Base-by-base conservation (phyloP, 1,140 invertebrate genomes). In the Episyrphus balteatus region DNA sequence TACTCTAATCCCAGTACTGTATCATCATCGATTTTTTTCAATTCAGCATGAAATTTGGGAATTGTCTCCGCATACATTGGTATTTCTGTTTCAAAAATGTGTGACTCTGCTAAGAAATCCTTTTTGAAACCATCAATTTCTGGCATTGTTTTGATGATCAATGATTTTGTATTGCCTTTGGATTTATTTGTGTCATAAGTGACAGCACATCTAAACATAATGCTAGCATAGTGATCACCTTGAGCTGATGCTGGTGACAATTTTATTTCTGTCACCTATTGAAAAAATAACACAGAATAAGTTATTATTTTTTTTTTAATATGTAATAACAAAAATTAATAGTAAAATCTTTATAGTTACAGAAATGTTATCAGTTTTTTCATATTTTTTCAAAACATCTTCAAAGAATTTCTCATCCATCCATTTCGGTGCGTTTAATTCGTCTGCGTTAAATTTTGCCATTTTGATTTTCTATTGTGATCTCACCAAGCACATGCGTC, bases 221-320 rank as follows among this genome's bases (percentile, higher is more conserved):
- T 11, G 37, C 44, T 50, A 10, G 48, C 44, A 36, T 50, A 50
- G 34, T 50, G 38, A 42, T 50, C 48, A 42, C 32, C 44, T 36
- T 46, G 41, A n/a, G 31, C 19, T 5, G 44, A 42, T 12, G 41
- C 48, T 5, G 48, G 42, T 15, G 42, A 40, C 13, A 50, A n/a
- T 21, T 34, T 38, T 30, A 49, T 15, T 5, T 33, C 42, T 7
- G 12, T 0, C 1, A 48, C 37, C n/a, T n/a, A n/a, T n/a, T n/a
- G n/a, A n/a, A n/a, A n/a, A n/a, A n/a, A n/a, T n/a, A n/a, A n/a
- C n/a, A n/a, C n/a, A n/a, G n/a, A n/a, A n/a, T n/a, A n/a, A n/a
- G n/a, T n/a, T n/a, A n/a, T n/a, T n/a, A n/a, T n/a, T n/a, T n/a
- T n/a, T n/a, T n/a, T n/a, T n/a, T n/a, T n/a, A n/a, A n/a, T n/a